Conservation (phyloP, 2,113 vertebrate genomes). For the Reinhardtius hippoglossoides region DNA sequence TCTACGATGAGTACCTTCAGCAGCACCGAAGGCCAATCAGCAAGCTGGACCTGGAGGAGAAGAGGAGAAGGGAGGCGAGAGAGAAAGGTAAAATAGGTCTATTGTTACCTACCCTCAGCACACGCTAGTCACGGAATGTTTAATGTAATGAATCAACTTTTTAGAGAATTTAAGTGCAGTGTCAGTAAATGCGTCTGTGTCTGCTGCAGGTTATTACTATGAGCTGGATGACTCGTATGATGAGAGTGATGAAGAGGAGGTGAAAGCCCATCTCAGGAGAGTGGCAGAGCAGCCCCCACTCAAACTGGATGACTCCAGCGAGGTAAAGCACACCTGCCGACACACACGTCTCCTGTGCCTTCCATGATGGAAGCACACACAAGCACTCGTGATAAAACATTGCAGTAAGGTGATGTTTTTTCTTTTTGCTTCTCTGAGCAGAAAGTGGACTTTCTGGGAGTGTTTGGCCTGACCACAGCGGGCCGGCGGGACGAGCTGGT, state of each 20-base stretch:
- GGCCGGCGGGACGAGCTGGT: constrained; percentile 91
- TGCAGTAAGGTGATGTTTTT: neutral
- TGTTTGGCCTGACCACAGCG: constrained; percentile 92
- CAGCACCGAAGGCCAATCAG: constrained; percentile 93
- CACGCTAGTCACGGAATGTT: neutral
- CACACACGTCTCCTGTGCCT: neutral
- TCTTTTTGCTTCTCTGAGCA: constrained; percentile 62
- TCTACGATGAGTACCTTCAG: constrained; percentile 94
- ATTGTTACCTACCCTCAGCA: neutral
- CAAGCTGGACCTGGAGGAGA: constrained; percentile 97
- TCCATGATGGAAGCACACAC: constrained; percentile 20
- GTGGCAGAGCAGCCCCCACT: constrained; percentile 95
- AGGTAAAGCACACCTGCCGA: constrained; percentile 82
- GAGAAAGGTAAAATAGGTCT: constrained; percentile 88
- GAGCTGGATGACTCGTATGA: constrained; percentile 98
- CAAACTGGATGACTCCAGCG: constrained; percentile 93
- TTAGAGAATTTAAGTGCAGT: constrained; percentile 6
- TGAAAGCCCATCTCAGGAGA: constrained; percentile 93
- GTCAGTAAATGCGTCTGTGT: constrained; percentile 16
- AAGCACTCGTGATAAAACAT: neutral
- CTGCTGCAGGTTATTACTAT: constrained; percentile 92
- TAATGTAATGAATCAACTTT: constrained; percentile 3
- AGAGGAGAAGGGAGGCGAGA: constrained; percentile 89
- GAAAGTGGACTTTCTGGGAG: constrained; percentile 95
- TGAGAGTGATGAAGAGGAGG: constrained; percentile 97